These are phyloP conservation scores for Hippoglossus stenolepis DNA, from an alignment of 2,113 vertebrate genomes.

Conservation along the genomic window DNA sequence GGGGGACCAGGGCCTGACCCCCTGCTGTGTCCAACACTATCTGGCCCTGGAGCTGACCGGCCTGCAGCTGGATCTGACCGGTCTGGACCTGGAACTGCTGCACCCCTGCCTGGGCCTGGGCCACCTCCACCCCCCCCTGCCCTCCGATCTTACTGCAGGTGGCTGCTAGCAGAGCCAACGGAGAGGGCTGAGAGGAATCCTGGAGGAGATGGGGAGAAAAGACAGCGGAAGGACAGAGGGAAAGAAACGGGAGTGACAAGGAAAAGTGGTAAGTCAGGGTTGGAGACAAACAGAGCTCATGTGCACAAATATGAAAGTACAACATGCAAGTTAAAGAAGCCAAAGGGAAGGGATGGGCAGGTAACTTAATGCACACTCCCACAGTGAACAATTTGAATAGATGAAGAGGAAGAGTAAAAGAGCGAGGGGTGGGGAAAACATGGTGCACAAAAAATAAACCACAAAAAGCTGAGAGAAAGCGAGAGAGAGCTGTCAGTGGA, in stretches of 20 bases:
- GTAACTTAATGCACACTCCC: slow-evolving; percentile 9
- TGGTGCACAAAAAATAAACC: slow-evolving; percentile 47
- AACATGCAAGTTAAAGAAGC: slow-evolving; percentile 18
- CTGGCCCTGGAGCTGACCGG: slow-evolving; percentile 92
- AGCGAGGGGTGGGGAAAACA: slow-evolving; percentile 39
- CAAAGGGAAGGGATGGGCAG: slow-evolving; percentile 8
- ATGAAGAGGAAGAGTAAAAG: slow-evolving; percentile 26
- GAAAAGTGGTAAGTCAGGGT: slow-evolving; percentile 20
- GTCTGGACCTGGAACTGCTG: slow-evolving; percentile 94
- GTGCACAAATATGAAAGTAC: slow-evolving; percentile 28
- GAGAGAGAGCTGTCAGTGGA: slow-evolving; percentile 78
- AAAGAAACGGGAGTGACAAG: slow-evolving; percentile 26
- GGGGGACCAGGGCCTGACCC: slow-evolving; percentile 91
- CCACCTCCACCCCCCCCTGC: slow-evolving; percentile 81
- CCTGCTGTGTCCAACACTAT: slow-evolving; percentile 81
- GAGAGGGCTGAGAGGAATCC: slow-evolving; percentile 98
- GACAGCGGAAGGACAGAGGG: slow-evolving; percentile 20
- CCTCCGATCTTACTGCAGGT: slow-evolving; percentile 99
- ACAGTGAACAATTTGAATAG: slow-evolving; percentile 27
- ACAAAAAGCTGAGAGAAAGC: slow-evolving; percentile 65
- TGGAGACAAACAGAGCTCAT: slow-evolving; percentile 7
- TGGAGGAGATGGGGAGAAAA: slow-evolving; percentile 58
- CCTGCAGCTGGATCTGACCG: slow-evolving; percentile 94
- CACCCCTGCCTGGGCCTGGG: slow-evolving; percentile 88
- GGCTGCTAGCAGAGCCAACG: slow-evolving; percentile 96